These are phyloP conservation scores for Epinephelus fuscoguttatus DNA, from an alignment of 2,113 vertebrate species.

Conservation along the genomic window DNA sequence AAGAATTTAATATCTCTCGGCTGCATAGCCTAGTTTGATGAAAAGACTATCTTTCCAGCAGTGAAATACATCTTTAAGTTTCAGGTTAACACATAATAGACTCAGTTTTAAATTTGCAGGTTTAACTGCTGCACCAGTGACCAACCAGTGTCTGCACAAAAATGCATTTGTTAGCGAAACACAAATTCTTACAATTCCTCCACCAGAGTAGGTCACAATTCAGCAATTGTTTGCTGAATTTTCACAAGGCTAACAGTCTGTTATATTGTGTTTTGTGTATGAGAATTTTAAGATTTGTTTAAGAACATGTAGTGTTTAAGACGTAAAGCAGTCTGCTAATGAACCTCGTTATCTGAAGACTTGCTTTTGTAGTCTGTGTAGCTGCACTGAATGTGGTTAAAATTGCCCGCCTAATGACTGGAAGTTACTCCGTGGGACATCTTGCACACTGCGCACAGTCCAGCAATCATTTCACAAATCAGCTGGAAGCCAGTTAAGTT, in stretches of 20 bases:
- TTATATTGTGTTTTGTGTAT: neutral
- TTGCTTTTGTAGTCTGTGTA: neutral
- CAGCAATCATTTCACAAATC: conserved; percentile 21
- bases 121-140: conserved; percentile 7
- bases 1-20: too few relatives aligned
- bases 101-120: neutral
- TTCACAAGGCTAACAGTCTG: neutral
- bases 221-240: conserved; percentile 8
- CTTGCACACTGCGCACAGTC: conserved; percentile 5
- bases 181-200: conserved; percentile 29
- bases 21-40: too few relatives aligned
- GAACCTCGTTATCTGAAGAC: neutral
- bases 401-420: neutral
- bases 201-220: neutral
- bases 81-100: neutral
- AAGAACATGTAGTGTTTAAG: neutral
- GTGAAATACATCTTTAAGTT: neutral
- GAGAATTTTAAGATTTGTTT: neutral
- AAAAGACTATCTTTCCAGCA: too few relatives aligned
- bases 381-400: conserved; percentile 16
- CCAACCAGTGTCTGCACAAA: neutral
- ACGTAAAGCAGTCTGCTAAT: neutral
- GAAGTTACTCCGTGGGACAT: neutral
- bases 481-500: conserved; percentile 31
- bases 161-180: conserved; percentile 6